phyloP scores from a whole-genome alignment of 2,113 vertebrate genomes.

The Perccottus glenii region DNA sequence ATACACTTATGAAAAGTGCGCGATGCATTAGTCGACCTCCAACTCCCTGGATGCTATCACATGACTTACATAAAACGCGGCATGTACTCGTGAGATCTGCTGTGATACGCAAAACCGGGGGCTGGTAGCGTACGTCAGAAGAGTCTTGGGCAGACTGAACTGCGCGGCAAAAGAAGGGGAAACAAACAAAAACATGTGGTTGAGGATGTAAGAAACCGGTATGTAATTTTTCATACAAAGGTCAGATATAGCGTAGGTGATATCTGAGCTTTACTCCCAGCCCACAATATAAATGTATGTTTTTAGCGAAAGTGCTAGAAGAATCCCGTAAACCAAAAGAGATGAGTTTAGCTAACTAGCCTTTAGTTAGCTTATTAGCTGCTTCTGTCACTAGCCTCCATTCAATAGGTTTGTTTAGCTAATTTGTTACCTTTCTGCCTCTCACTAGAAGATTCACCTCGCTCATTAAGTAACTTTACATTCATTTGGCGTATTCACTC shows the following conservation, averaged over 20 bases:
- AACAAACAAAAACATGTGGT: constrained; percentile 85
- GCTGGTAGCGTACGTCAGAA: neutral
- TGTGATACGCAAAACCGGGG: constrained; percentile 4
- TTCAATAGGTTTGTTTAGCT: constrained; percentile 3
- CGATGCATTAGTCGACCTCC: neutral
- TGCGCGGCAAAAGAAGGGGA: constrained; percentile 83
- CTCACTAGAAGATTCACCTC: neutral
- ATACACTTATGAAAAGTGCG: neutral
- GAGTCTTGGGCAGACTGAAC: constrained; percentile 48
- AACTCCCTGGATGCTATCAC: neutral
- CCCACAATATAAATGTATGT: neutral
- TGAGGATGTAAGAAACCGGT: constrained; percentile 67
- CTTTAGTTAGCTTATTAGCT: constrained; percentile 64
- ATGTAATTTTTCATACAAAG: constrained; percentile 20
- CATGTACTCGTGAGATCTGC: constrained; percentile 31
- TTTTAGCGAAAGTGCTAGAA: neutral
- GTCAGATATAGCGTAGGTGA: accelerated
- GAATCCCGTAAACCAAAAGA: constrained; percentile 20
- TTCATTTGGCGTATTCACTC: neutral
- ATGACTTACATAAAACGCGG: neutral
- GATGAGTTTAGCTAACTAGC: constrained; percentile 61
- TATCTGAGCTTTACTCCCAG: neutral
- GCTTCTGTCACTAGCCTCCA: constrained; percentile 9
- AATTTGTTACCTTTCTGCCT: neutral
- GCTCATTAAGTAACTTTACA: neutral